Evolutionary conservation across 64 coral and sea anemone genomes (phyloP).

Genomic region (Pocillopora verrucosa): DNA sequence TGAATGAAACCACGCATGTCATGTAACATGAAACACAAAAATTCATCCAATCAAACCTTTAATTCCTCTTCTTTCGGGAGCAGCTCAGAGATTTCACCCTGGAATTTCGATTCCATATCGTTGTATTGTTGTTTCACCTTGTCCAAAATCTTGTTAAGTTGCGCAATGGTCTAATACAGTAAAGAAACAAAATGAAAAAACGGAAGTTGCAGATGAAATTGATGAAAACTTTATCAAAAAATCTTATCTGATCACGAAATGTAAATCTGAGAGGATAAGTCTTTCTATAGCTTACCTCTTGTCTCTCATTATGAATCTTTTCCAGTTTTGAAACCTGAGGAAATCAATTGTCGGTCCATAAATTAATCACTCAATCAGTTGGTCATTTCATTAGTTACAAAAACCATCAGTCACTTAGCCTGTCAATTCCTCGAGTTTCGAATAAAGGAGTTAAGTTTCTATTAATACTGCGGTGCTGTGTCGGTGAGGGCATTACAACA

Average conservation of each 20-base stretch:
- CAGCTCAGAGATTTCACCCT: constrained; percentile 55
- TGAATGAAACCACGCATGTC: background rate
- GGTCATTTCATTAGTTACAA: no score
- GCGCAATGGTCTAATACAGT: constrained; percentile 61
- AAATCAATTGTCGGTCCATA: background rate
- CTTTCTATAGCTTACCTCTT: constrained; percentile 40
- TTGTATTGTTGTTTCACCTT: constrained; percentile 77
- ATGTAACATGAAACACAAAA: no score
- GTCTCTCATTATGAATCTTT: constrained; percentile 88
- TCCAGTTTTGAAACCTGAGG: constrained; percentile 77
- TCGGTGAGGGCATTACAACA: no score
- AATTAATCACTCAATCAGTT: background rate
- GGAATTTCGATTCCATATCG: constrained; percentile 85
- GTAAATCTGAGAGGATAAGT: background rate
- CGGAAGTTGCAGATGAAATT: no score
- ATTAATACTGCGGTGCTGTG: no score
- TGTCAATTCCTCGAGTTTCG: background rate
- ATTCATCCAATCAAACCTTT: constrained; percentile 43
- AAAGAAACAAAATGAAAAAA: background rate
- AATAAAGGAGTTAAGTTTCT: no score
- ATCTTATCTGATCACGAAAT: no score
- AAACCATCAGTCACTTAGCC: background rate
- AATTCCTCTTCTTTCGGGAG: constrained; percentile 62
- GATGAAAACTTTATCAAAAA: no score
- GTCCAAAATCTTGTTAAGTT: constrained; percentile 83